Base-by-base conservation (phyloP, 2,797 vertebrate genomes). In the Notoglanidium macrostoma region DNA sequence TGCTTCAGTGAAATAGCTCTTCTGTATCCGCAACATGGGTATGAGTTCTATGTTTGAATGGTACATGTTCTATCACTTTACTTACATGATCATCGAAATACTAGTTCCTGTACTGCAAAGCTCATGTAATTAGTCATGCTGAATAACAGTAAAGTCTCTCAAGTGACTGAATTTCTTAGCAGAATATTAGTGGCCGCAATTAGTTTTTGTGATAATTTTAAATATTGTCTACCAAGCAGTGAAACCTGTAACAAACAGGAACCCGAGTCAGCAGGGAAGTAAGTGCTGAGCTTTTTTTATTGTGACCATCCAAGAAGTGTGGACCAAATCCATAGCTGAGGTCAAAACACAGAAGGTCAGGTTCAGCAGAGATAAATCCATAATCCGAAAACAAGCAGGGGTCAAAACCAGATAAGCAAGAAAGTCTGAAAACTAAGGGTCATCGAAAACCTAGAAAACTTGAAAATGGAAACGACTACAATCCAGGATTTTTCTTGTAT, bases 271-370 rank as follows among this genome's bases (percentile, higher is more conserved):
- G 40, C 79, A 82, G 26, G 46, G 21, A 23, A 29, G 17, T 6
- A 59, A 23, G 29, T 79, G 29, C 54, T 78, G 29, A 26, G 19
- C 40, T 12, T 79, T 19, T 35, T 35, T 35, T 6, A 57, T 12
- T 23, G 19, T 76, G 26, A 49, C 72, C 44, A 6, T 32, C 74
- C 74, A 55, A 51, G 73, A 76, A 78, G 29, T 1, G 0, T 57
- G 76, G 12, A 29, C 44, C 26, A 65, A 49, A 65, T 82, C n/a
- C 26, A 67, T 11, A 29, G 17, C 44, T 12, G 63, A 9, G 46
- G 81, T 67, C 46, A 54, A 83, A 68, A 83, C 46, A 32, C 81
- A 32, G n/a, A n/a, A 11, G 44, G 80, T 83, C 63, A 51, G 19
- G n/a, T 68, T 83, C 46, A 54, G n/a, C 81, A 7, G 81, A 21